A percentile compares a stretch with the other conserved stretches of the same genome.
Conservation (phyloP, 2,888 invertebrate species). For the Ochlodes sylvanus region DNA sequence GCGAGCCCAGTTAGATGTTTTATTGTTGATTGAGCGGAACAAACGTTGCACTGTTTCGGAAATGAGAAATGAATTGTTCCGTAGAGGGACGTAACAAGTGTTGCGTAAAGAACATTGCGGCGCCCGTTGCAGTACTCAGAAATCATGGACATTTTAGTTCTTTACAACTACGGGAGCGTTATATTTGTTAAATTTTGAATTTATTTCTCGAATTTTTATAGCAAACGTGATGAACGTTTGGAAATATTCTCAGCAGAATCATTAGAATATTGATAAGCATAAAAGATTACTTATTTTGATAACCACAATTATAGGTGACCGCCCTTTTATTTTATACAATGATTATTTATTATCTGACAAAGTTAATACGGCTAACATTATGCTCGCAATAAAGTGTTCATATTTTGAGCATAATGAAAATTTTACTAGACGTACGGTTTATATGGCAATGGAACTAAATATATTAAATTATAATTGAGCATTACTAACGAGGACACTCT, state of each 20-base stretch:
- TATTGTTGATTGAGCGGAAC: constrained; percentile 31
- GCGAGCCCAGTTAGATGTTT: not conserved
- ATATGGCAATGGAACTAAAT: not conserved
- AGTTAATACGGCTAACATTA: not conserved
- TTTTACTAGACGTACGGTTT: constrained; percentile 2
- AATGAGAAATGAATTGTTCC: constrained; percentile 72
- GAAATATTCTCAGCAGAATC: no score
- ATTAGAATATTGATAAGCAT: not conserved
- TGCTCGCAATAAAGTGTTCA: constrained; percentile 16
- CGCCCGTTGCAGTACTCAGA: constrained; percentile 9
- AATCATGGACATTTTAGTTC: constrained; percentile 21
- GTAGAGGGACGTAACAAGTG: constrained; percentile 30
- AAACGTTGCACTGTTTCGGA: constrained; percentile 49
- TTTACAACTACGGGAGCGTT: not conserved
- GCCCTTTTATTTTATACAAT: constrained; percentile 5
- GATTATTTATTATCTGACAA: constrained; percentile 2
- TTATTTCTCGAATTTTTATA: no score
- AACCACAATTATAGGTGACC: not conserved
- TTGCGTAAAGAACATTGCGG: constrained; percentile 35
- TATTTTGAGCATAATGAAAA: constrained; percentile 19
- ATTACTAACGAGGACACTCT: not conserved
- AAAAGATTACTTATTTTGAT: not conserved
- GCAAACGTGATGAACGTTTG: no score
- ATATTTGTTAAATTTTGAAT: not conserved
- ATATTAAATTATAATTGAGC: not conserved